Evolutionary conservation across 2,888 invertebrate species (phyloP).

Genomic region (Hypercompe scribonia): DNA sequence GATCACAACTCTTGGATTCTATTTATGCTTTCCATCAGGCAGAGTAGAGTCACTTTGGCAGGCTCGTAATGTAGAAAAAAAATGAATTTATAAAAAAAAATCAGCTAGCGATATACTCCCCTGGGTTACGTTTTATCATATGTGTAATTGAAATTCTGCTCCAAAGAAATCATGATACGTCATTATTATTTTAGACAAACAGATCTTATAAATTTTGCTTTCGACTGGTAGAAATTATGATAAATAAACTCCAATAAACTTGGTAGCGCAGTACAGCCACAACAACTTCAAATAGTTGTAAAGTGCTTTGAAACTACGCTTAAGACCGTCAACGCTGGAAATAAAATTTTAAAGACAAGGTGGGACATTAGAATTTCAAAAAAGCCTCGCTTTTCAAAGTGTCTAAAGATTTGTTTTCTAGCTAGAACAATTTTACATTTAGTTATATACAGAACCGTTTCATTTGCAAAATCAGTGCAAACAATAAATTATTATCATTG

Average conservation of each 20-base stretch:
- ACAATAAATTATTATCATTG: neutral
- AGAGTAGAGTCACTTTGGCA: too few relatives aligned
- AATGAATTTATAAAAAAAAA: too few relatives aligned
- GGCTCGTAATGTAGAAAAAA: too few relatives aligned
- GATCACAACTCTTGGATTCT: too few relatives aligned
- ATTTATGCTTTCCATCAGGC: too few relatives aligned
- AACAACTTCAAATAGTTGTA: conserved; percentile 44
- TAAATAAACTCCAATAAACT: conserved; percentile 7
- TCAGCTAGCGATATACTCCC: too few relatives aligned
- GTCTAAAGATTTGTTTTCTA: conserved; percentile 36
- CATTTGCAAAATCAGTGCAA: neutral
- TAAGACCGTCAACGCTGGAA: conserved; percentile 43
- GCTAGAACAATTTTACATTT: conserved; percentile 15
- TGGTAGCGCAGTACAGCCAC: conserved; percentile 9
- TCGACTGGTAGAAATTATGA: neutral
- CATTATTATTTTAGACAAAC: neutral
- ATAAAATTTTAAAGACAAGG: conserved; percentile 45
- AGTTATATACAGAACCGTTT: conserved; percentile 11
- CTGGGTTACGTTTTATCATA: neutral
- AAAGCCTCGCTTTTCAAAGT: conserved; percentile 43
- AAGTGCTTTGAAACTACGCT: conserved; percentile 43
- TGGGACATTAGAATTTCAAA: conserved; percentile 54
- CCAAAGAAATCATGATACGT: neutral
- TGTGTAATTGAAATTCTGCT: neutral
- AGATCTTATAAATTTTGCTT: neutral